These are phyloP conservation scores for Macropis europaea DNA, from an alignment of 2,888 invertebrate species.

Conservation along the genomic window DNA sequence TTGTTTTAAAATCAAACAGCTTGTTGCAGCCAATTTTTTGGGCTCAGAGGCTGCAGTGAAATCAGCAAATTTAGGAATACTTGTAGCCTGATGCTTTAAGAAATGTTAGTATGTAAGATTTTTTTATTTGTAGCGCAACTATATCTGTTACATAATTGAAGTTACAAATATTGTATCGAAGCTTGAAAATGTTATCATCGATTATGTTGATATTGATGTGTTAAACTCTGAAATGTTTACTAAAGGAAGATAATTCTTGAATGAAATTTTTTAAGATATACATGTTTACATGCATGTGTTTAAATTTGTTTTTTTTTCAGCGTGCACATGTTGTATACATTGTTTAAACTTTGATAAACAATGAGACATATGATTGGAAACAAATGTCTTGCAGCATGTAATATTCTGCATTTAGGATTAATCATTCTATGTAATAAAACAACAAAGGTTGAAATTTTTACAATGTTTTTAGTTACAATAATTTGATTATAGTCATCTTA, in stretches of 20 bases:
- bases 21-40: background rate
- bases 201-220: background rate
- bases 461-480: background rate
- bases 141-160: constrained; percentile 40
- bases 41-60: background rate
- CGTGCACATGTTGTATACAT: background rate
- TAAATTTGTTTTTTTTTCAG: background rate
- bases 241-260: background rate
- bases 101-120: background rate
- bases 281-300: background rate
- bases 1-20: constrained; percentile 7
- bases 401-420: background rate
- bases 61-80: background rate
- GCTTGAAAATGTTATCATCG: background rate
- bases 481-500: background rate
- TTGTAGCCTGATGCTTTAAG: background rate
- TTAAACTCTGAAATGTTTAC: background rate
- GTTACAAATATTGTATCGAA: constrained; percentile 7
- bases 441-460: background rate
- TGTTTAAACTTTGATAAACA: background rate
- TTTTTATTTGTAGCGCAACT: constrained; percentile 1
- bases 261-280: background rate
- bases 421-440: background rate
- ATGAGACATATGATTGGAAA: background rate
- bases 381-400: background rate